A percentile compares a stretch with the other conserved stretches of the same genome.
phyloP scores from a whole-genome alignment of 2,888 invertebrate species.

The Philonicus albiceps region DNA sequence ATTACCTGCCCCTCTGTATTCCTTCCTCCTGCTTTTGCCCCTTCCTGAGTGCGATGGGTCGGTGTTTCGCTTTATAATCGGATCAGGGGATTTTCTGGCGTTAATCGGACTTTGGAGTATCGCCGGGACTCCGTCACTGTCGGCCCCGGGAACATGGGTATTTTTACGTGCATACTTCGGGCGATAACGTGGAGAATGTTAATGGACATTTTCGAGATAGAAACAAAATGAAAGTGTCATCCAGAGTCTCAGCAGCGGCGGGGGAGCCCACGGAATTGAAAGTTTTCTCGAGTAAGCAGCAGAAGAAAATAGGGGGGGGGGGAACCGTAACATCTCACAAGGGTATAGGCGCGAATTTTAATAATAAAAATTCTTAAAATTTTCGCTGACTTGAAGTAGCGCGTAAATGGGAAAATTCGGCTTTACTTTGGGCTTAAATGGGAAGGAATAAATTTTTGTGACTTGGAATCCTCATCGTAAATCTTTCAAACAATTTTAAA shows the following conservation, averaged over 20 bases:
- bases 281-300: neutral
- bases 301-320: neutral
- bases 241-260: neutral
- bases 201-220: slow-evolving; percentile 38
- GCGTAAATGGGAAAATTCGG: neutral
- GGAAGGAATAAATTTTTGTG: slow-evolving; percentile 13
- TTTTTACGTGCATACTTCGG: slow-evolving; percentile 42
- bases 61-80: slow-evolving; percentile 46
- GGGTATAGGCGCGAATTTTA: slow-evolving; percentile 7
- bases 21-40: no score
- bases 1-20: neutral
- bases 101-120: slow-evolving; percentile 46
- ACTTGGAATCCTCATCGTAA: neutral
- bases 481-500: neutral
- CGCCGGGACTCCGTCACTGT: neutral
- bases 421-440: neutral
- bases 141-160: slow-evolving; percentile 2
- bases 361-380: neutral
- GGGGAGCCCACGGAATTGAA: neutral
- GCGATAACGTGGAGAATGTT: slow-evolving; percentile 44
- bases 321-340: neutral
- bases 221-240: slow-evolving; percentile 37
- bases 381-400: neutral
- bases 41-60: neutral
- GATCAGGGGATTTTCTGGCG: slow-evolving; percentile 47